A percentile compares a stretch with the other conserved stretches of the same genome.
These are phyloP conservation scores for Psittacula cyanocephala DNA, from an alignment of 2,113 vertebrate species.

Conservation along the genomic window DNA sequence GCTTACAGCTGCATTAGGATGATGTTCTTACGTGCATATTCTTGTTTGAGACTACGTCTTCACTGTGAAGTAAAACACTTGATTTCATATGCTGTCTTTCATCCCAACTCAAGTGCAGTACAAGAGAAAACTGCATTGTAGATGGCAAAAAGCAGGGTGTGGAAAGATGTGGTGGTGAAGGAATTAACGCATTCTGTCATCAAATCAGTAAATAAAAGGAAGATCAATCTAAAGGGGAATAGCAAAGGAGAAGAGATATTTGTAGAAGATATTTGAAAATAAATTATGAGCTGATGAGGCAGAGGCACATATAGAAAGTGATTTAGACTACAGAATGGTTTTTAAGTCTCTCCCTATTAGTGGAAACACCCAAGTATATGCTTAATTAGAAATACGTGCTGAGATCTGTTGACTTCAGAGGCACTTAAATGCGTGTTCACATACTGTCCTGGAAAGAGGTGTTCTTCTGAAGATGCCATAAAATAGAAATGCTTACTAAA, in stretches of 20 bases:
- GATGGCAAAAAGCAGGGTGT: not conserved
- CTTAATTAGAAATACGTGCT: not conserved
- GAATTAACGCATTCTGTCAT: not conserved
- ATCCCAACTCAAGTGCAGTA: not conserved
- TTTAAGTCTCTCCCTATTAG: not conserved
- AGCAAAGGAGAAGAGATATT: not conserved
- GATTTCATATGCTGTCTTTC: not conserved
- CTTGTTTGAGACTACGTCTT: constrained; percentile 18
- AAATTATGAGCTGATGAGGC: not conserved
- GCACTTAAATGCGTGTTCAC: not conserved
- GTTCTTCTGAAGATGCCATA: not conserved
- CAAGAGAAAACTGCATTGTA: not conserved
- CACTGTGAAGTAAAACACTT: not conserved
- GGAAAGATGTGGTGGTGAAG: not conserved
- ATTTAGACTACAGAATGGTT: not conserved
- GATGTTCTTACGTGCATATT: not conserved
- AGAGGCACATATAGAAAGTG: not conserved
- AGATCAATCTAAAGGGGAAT: not conserved
- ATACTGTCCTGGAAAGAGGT: not conserved
- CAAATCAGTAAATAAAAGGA: constrained; percentile 5
- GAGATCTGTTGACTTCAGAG: not conserved
- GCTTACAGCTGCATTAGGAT: not conserved
- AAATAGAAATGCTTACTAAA: not conserved
- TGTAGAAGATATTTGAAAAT: not conserved
- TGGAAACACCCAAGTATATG: not conserved